A percentile compares a stretch with the other conserved stretches of the same genome.
These are phyloP conservation scores for Pardosa pseudoannulata DNA, from an alignment of 2,888 invertebrate species.

Conservation along the genomic window DNA sequence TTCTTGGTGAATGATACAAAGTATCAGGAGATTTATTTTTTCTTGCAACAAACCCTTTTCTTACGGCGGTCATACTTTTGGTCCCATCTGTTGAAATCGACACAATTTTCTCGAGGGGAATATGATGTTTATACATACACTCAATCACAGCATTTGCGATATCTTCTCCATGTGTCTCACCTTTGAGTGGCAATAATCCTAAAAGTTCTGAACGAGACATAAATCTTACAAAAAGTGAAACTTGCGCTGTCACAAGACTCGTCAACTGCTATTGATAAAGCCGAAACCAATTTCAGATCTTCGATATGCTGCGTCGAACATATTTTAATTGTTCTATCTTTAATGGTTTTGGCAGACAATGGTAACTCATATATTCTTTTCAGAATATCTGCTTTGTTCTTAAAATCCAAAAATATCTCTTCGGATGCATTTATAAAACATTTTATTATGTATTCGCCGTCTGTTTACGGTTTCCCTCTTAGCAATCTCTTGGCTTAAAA, in stretches of 20 bases:
- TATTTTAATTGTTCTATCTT: slow-evolving; percentile 1
- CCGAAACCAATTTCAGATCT: not conserved
- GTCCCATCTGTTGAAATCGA: not conserved
- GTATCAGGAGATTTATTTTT: slow-evolving; percentile 7
- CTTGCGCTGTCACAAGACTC: slow-evolving; percentile 25
- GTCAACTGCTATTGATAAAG: slow-evolving; percentile 19
- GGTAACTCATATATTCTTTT: not conserved
- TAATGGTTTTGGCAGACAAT: not conserved
- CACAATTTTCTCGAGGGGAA: not conserved
- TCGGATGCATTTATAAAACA: slow-evolving; percentile 18
- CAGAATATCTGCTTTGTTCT: slow-evolving; percentile 13
- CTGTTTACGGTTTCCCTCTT: too few species aligned
- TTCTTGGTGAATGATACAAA: slow-evolving; percentile 18
- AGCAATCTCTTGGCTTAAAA: not conserved
- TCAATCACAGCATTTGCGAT: slow-evolving; percentile 5
- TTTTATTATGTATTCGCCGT: slow-evolving; percentile 4
- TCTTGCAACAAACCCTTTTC: not conserved
- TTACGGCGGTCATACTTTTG: slow-evolving; percentile 11
- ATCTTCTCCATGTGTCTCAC: not conserved
- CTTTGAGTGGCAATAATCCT: slow-evolving; percentile 16
- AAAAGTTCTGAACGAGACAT: slow-evolving; percentile 23
- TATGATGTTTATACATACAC: not conserved
- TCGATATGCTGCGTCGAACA: not conserved
- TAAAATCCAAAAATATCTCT: slow-evolving; percentile 11
- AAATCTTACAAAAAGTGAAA: slow-evolving; percentile 25